Percentiles rank a stretch among this genome's conserved stretches.
Conservation (phyloP, 64 coral and sea anemone species). For the Trachythela sp. region DNA sequence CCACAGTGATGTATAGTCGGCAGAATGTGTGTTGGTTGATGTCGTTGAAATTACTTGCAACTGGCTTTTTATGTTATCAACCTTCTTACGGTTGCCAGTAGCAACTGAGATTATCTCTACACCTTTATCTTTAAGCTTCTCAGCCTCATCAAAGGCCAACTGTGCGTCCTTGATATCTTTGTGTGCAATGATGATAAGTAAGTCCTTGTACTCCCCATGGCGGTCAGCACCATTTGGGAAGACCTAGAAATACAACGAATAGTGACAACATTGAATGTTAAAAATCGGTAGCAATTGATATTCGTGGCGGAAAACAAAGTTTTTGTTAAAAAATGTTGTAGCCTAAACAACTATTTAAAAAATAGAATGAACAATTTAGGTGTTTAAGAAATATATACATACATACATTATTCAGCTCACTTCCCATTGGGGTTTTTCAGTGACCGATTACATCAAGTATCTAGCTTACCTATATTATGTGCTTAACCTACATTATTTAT, state of each 20-base stretch:
- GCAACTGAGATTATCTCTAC: not conserved
- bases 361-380: too few species aligned
- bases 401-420: too few species aligned
- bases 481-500: too few species aligned
- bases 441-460: too few species aligned
- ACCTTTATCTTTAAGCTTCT: not conserved
- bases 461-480: too few species aligned
- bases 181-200: not conserved
- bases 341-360: too few species aligned
- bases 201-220: not conserved
- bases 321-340: too few species aligned
- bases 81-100: not conserved
- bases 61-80: not conserved
- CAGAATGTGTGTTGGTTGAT: not conserved
- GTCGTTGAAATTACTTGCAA: not conserved
- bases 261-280: not conserved
- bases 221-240: not conserved
- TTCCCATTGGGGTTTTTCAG: too few species aligned
- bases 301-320: too few species aligned
- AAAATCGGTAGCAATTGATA: too few species aligned
- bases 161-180: constrained; percentile 1
- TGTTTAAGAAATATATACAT: too few species aligned
- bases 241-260: not conserved
- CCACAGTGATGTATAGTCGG: constrained; percentile 2
- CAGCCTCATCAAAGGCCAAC: not conserved